Conservation (phyloP, 2,113 vertebrate species). For the Panurus biarmicus region DNA sequence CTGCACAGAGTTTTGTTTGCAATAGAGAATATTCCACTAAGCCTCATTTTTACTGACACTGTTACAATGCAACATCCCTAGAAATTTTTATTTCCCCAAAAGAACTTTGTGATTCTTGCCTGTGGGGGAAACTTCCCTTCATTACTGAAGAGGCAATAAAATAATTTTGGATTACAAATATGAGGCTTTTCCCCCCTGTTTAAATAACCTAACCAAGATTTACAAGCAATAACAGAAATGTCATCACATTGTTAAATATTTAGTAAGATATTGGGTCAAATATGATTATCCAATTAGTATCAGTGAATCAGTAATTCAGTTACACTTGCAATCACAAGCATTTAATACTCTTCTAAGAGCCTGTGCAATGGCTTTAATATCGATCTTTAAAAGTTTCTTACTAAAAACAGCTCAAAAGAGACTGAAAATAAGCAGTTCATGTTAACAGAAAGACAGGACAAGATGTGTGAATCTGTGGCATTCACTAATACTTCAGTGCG, state of each 20-base stretch:
- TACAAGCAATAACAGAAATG: background rate
- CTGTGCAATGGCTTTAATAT: background rate
- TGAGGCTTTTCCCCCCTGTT: background rate
- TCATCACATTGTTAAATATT: background rate
- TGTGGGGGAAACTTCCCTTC: background rate
- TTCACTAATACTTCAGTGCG: background rate
- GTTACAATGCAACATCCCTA: background rate
- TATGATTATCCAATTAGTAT: background rate
- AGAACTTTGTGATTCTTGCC: background rate
- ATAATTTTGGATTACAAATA: background rate
- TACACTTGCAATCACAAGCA: background rate
- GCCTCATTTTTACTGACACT: background rate
- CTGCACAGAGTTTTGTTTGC: background rate
- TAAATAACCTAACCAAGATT: background rate
- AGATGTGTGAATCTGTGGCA: background rate
- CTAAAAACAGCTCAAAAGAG: background rate
- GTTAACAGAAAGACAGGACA: background rate
- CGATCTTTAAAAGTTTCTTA: background rate
- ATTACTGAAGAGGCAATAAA: background rate
- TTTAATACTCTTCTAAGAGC: background rate
- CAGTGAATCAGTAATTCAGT: background rate
- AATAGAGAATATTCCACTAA: accelerated
- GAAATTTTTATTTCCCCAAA: background rate
- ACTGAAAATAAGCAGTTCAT: background rate
- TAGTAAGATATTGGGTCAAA: background rate